These are phyloP conservation scores for Erythrocercus mccallii DNA, from an alignment of 2,113 vertebrate species.

Conservation along the genomic window DNA sequence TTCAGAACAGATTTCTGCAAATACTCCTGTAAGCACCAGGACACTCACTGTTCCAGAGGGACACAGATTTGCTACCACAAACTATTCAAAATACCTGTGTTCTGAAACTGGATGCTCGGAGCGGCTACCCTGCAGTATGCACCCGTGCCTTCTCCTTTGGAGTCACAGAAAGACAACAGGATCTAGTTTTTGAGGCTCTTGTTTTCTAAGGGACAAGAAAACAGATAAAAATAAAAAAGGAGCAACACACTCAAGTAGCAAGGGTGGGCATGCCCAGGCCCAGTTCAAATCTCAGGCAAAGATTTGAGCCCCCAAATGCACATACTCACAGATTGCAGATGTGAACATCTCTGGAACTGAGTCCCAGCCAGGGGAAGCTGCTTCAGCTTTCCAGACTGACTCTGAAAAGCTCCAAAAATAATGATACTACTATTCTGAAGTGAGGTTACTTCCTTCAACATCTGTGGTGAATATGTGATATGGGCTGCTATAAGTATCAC, in stretches of 20 bases:
- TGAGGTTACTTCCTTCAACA: constrained; percentile 35
- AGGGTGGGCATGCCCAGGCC: not conserved
- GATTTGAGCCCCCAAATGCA: not conserved
- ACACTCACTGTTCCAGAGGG: not conserved
- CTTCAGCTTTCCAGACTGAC: not conserved
- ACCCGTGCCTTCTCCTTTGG: constrained; percentile 13
- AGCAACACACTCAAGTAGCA: not conserved
- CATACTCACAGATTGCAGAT: not conserved
- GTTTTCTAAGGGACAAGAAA: constrained; percentile 8
- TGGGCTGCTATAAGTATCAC: constrained; percentile 18
- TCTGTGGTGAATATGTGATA: constrained; percentile 48
- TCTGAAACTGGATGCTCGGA: constrained; percentile 2
- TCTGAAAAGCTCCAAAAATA: constrained; percentile 1
- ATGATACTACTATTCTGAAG: constrained; percentile 54
- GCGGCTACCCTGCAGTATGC: not conserved
- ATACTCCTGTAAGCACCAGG: not conserved
- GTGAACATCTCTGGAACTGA: not conserved
- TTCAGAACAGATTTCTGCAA: not conserved
- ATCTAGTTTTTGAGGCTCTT: constrained; percentile 28
- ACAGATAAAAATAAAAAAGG: not conserved
- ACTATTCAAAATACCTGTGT: constrained; percentile 23
- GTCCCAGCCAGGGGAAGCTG: not conserved
- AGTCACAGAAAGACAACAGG: not conserved
- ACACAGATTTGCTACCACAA: not conserved
- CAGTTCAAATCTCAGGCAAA: not conserved